Base-by-base conservation (phyloP, 2,113 vertebrate genomes). In the Myodes glareolus region DNA sequence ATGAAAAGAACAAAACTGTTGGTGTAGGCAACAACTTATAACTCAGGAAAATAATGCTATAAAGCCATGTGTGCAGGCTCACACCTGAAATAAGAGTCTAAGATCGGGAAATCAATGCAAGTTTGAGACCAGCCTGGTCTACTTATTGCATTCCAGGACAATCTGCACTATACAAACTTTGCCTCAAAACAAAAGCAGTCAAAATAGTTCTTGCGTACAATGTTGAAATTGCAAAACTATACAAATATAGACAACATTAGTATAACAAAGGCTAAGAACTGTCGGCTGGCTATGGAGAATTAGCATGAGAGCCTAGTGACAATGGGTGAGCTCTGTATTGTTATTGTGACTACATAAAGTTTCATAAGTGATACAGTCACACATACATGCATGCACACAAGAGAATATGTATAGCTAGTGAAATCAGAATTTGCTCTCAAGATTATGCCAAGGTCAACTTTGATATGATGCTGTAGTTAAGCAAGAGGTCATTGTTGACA, bases 141-240 rank as follows among this genome's bases (percentile, higher is more conserved):
- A 67, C 42, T 47, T 47, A 87, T 21, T 68, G 25, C 23, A 42
- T 13, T 36, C 9, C 11, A 70, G 33, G 33, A 68, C 10, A 72
- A 52, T 68, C 45, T 52, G 29, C 21, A 45, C 31, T n/a, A 52
- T 50, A n/a, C 11, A 88, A 68, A n/a, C 65, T 11, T 17, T 88
- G 33, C 12, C 33, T n/a, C 85, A 70, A 70, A 36, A 47, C 29
- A 68, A 47, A 33, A 87, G 36, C 6, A 68, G 36, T 13, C 7
- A 89, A 92, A 90, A 89, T 10, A 9, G 14, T 86, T 82, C 50
- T 55, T 27, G 25, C 31, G 82, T 42, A 12, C 50, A 93, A 94
- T 67, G 87, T 55, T 77, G 52, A 95, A 96, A 88, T 80, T 85
- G 73, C 12, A 73, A 58, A 95, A 90, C 75, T 88, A 76, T 73